Evolutionary conservation across 1,140 invertebrate species (phyloP).

Genomic region (Vanessa tameamea): DNA sequence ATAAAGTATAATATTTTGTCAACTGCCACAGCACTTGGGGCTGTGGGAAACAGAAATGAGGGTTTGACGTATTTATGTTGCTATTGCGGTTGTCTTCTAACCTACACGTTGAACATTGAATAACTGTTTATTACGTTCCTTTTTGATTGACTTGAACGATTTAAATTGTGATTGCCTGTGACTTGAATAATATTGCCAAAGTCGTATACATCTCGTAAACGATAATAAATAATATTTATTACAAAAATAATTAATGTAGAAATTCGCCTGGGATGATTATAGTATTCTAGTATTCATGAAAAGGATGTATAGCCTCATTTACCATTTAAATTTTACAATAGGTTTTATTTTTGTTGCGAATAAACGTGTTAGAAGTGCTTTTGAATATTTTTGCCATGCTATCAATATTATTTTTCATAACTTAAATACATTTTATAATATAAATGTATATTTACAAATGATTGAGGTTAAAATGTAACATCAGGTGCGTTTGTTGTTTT

Average conservation of each 20-base stretch:
- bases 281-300: too few species aligned
- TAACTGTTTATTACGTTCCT: constrained; percentile 40
- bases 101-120: constrained; percentile 30
- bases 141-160: constrained; percentile 33
- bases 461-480: not conserved
- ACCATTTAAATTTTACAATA: too few species aligned
- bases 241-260: not conserved
- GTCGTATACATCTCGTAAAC: not conserved
- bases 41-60: constrained; percentile 51
- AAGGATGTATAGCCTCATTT: too few species aligned
- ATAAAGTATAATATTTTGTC: constrained; percentile 18
- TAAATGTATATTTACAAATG: not conserved
- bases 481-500: not conserved
- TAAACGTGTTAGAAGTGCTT: too few species aligned
- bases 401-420: not conserved
- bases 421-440: not conserved
- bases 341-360: too few species aligned
- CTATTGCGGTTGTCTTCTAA: constrained; percentile 41
- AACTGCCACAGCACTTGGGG: constrained; percentile 15
- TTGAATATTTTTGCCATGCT: too few species aligned
- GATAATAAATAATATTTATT: not conserved
- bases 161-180: constrained; percentile 21
- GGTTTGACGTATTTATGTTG: constrained; percentile 45
- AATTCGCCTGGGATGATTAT: too few species aligned
- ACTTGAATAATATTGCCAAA: not conserved